These are phyloP conservation scores for Enteromius fasciolatus DNA, from an alignment of 2,797 vertebrate genomes.

Conservation along the genomic window DNA sequence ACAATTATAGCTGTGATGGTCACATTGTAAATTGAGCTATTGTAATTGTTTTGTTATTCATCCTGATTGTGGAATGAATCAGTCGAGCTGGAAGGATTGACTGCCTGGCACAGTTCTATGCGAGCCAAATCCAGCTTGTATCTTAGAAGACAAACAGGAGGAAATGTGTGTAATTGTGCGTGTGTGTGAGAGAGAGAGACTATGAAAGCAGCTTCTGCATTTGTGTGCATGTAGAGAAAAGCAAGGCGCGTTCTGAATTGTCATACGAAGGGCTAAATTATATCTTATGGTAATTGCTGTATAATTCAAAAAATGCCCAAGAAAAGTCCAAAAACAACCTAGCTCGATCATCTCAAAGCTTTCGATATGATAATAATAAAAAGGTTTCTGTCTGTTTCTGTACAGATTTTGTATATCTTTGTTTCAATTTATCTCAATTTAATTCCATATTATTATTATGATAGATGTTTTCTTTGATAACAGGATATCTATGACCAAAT, in stretches of 20 bases:
- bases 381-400: not conserved
- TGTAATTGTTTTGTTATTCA: not conserved
- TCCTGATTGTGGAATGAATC: conserved; percentile 76
- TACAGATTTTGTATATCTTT: not conserved
- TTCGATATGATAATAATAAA: conserved; percentile 52
- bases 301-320: conserved; percentile 70
- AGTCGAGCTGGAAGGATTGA: conserved; percentile 83
- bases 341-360: conserved; percentile 59
- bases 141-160: conserved; percentile 70
- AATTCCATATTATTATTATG: not conserved
- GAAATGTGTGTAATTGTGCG: not conserved
- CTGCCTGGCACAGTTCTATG: conserved; percentile 82
- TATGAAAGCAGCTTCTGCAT: conserved; percentile 69
- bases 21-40: not conserved
- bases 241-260: conserved; percentile 44
- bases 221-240: conserved; percentile 61
- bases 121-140: conserved; percentile 86
- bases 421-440: not conserved
- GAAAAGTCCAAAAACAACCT: conserved; percentile 67
- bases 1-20: not conserved
- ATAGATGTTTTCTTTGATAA: not conserved
- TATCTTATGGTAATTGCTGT: conserved; percentile 79
- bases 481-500: not conserved
- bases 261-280: conserved; percentile 71
- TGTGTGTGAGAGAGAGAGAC: conserved; percentile 59